Evolutionary conservation across 2,888 invertebrate species (phyloP).

Genomic region (Candidula unifasciata): DNA sequence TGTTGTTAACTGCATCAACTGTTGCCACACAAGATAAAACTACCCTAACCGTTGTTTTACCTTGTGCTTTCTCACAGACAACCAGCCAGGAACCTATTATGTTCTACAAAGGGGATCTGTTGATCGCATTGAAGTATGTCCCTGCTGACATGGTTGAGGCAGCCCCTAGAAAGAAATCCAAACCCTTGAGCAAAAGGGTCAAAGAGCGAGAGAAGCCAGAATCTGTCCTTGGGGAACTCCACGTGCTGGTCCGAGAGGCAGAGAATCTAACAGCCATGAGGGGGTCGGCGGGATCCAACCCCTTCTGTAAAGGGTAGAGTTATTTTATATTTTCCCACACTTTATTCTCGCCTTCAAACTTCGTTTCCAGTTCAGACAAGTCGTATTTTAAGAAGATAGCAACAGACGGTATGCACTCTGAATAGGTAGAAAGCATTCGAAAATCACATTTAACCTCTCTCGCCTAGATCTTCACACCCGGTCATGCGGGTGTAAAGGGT

Average conservation of each 20-base stretch:
- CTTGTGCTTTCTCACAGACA: constrained; percentile 12
- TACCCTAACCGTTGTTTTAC: too few relatives aligned
- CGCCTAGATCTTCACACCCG: too few relatives aligned
- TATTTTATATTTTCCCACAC: not conserved
- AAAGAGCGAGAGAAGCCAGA: constrained; percentile 45
- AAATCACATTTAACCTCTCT: too few relatives aligned
- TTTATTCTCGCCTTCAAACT: too few relatives aligned
- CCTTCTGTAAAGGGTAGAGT: constrained; percentile 89
- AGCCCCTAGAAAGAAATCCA: constrained; percentile 57
- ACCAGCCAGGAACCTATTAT: constrained; percentile 54
- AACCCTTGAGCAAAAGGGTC: constrained; percentile 57
- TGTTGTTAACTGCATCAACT: too few relatives aligned
- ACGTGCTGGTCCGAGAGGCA: constrained; percentile 95
- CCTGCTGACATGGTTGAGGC: constrained; percentile 82
- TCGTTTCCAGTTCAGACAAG: too few relatives aligned
- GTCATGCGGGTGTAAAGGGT: too few relatives aligned
- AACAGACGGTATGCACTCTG: too few relatives aligned
- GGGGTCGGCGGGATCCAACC: constrained; percentile 93
- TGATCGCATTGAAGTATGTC: constrained; percentile 93
- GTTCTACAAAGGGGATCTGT: constrained; percentile 91
- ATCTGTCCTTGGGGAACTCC: constrained; percentile 85
- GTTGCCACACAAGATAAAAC: too few relatives aligned
- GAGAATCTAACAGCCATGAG: constrained; percentile 92
- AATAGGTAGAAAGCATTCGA: too few relatives aligned
- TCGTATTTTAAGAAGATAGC: too few relatives aligned